Percentiles rank a stretch among this genome's conserved stretches.
These are phyloP conservation scores for Tautogolabrus adspersus DNA, from an alignment of 2,113 vertebrate species.

Conservation along the genomic window DNA sequence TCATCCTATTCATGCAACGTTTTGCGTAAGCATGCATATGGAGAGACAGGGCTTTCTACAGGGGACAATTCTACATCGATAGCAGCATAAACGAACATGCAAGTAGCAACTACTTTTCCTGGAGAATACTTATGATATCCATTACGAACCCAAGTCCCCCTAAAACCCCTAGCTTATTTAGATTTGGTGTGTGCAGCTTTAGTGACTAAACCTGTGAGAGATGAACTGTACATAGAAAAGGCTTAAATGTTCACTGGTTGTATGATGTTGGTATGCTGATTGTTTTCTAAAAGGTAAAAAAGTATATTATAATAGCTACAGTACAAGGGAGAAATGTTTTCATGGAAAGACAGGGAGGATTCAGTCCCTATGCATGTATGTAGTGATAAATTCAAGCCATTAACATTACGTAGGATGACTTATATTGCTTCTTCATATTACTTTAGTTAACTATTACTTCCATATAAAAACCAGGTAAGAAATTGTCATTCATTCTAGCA, in stretches of 20 bases:
- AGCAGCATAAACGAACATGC: conserved; percentile 72
- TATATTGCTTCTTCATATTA: conserved; percentile 58
- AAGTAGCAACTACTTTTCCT: conserved; percentile 47
- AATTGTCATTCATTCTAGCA: conserved; percentile 17
- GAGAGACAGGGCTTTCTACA: conserved; percentile 30
- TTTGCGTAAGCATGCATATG: conserved; percentile 66
- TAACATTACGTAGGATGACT: conserved; percentile 17
- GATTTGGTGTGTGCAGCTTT: conserved; percentile 56
- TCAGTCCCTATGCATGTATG: neutral
- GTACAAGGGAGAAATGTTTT: neutral
- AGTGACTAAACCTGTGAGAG: conserved; percentile 18
- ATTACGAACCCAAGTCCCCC: neutral
- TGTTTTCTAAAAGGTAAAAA: conserved; percentile 8
- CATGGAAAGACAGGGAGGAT: conserved; percentile 14
- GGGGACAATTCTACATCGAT: conserved; percentile 34
- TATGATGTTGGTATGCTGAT: neutral
- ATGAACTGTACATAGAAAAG: conserved; percentile 35
- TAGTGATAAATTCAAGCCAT: conserved; percentile 10
- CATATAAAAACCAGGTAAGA: conserved; percentile 44
- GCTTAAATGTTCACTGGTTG: neutral
- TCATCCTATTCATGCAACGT: conserved; percentile 47
- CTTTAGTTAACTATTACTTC: conserved; percentile 26
- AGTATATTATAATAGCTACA: conserved; percentile 11
- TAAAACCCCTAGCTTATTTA: conserved; percentile 61
- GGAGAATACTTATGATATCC: conserved; percentile 19